These are phyloP conservation scores for Hydropsyche betteni DNA, from an alignment of 2,888 invertebrate species.

Conservation along the genomic window DNA sequence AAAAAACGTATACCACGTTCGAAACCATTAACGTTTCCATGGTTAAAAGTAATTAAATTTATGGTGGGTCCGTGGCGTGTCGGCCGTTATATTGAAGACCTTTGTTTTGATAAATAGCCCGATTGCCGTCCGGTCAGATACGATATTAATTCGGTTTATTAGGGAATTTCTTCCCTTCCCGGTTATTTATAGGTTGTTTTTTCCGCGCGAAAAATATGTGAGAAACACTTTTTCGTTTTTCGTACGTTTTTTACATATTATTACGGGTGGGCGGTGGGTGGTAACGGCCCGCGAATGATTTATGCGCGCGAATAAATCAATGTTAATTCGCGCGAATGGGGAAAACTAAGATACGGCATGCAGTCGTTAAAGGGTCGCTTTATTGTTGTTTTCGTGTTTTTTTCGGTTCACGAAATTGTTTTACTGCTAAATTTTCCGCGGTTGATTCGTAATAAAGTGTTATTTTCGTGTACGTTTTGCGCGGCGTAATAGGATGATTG, in stretches of 20 bases:
- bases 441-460: too few species aligned
- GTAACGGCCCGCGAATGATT: constrained; percentile 6
- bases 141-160: constrained; percentile 41
- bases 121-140: constrained; percentile 44
- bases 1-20: neutral
- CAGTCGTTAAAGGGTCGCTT: too few species aligned
- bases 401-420: too few species aligned
- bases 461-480: too few species aligned
- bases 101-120: constrained; percentile 44
- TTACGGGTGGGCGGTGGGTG: constrained; percentile 2
- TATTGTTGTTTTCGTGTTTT: constrained; percentile 8
- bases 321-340: neutral
- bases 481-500: too few species aligned
- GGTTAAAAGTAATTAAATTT: constrained; percentile 43
- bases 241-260: neutral
- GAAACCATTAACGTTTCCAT: constrained; percentile 27
- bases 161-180: constrained; percentile 1
- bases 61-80: constrained; percentile 31
- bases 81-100: constrained; percentile 38
- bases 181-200: neutral
- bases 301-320: constrained; percentile 7
- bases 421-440: too few species aligned
- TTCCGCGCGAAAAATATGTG: neutral
- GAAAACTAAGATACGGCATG: too few species aligned
- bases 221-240: neutral